Evolutionary conservation across 2,113 vertebrate species (phyloP).

Genomic region (Gymnocephalus cernua): DNA sequence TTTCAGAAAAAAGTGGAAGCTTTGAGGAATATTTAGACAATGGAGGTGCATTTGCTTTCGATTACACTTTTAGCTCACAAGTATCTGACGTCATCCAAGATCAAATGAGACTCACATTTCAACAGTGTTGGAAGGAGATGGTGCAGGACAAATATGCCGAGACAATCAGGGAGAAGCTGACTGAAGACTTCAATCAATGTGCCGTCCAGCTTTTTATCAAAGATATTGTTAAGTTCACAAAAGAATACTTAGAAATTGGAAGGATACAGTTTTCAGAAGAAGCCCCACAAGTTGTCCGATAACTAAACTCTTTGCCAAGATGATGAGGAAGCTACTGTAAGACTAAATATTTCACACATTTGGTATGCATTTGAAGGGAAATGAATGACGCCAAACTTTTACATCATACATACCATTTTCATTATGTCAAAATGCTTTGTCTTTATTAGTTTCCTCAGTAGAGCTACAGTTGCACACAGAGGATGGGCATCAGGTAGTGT

Average conservation of each 20-base stretch:
- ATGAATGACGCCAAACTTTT: neutral
- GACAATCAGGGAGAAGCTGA: constrained; percentile 58
- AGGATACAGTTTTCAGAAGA: constrained; percentile 44
- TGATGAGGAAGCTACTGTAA: neutral
- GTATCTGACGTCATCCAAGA: constrained; percentile 1
- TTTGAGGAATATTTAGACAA: constrained; percentile 43
- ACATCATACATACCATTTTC: neutral
- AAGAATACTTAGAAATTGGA: constrained; percentile 55
- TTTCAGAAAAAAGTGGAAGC: constrained; percentile 10
- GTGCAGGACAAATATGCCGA: constrained; percentile 57
- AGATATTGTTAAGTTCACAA: constrained; percentile 29
- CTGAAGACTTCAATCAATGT: constrained; percentile 61
- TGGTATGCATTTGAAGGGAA: neutral
- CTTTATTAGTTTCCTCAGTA: constrained; percentile 69
- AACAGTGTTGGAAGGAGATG: constrained; percentile 61
- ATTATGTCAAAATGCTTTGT: constrained; percentile 53
- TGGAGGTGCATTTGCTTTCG: constrained; percentile 17
- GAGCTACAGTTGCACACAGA: constrained; percentile 45
- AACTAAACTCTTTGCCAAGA: neutral
- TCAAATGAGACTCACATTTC: constrained; percentile 56
- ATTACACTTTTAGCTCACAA: constrained; percentile 36
- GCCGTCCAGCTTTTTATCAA: constrained; percentile 56
- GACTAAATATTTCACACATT: neutral
- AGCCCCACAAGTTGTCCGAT: neutral
- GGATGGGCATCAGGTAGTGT: constrained; percentile 36